Evolutionary conservation across 2,113 vertebrate genomes (phyloP), one percentile per base, ranked within the genome.

Genomic region (Saccopteryx bilineata): DNA sequence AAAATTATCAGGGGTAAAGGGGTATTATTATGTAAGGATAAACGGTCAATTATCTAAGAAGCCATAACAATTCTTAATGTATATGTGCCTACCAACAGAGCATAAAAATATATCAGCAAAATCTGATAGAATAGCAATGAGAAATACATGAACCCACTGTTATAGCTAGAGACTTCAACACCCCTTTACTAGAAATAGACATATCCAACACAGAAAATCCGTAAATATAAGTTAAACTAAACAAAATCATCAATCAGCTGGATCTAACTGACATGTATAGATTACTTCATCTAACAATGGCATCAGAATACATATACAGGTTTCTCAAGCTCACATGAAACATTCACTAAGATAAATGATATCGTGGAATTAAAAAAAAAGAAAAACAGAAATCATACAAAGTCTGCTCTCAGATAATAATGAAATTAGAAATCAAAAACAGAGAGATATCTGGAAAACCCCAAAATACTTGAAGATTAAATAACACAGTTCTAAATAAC

Each of bases 1-100:
- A 76, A 87, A 83, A 71, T 87, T 87, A 68, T 87, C 87, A 76
- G 68, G 50, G 23, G 76, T 74, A 72, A 93, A 93, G 54, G 83
- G 39, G 19, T 39, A 7, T 31, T 12, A 84, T 58, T 69, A 68
- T 21, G 76, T 66, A 83, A 72, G 58, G 17, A 75, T 84, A 76
- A 90, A 89, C 5, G 14, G 48, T 93, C 54, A 93, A 31, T 85
- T 86, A 50, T 72, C 58, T 84, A 84, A 79, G 33, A 87, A 71
- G 7, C 58, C 28, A 11, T 79, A 93, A 83, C 7, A 90, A 65
- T 72, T 48, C 68, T 79, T 83, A 95, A 85, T 9, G 5, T 80
- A 54, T 33, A 56, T 58, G 39, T 56, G 50, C 33, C 65, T 66
- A 90, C 93, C 2, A 54, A 79, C 5, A 89, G 33, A 85, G n/a